phyloP scores from a whole-genome alignment of 2,113 vertebrate genomes.

The Sylvilagus bachmani region DNA sequence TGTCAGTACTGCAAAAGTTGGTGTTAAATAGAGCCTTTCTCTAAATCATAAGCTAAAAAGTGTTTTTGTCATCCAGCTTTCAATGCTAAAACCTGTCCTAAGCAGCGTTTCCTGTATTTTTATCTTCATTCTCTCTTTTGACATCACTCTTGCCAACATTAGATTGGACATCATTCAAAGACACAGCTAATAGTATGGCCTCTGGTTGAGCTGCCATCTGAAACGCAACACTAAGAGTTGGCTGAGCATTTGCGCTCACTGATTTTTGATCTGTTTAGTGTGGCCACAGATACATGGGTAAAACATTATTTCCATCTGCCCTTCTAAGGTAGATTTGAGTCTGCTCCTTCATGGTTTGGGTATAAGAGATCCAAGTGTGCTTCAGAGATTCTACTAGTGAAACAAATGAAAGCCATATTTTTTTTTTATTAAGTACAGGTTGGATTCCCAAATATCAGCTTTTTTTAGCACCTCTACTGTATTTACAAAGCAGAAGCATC shows the following conservation, averaged over 20 bases:
- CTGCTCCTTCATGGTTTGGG: not conserved
- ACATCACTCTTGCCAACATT: not conserved
- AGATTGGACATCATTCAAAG: not conserved
- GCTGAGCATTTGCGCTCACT: not conserved
- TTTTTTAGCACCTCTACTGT: not conserved
- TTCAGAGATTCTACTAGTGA: not conserved
- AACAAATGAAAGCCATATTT: not conserved
- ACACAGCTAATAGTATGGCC: not conserved
- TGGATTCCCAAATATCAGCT: not conserved
- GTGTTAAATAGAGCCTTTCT: constrained; percentile 70
- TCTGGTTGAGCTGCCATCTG: not conserved
- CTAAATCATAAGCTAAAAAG: constrained; percentile 74
- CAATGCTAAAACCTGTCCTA: not conserved
- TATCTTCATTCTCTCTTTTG: constrained; percentile 51
- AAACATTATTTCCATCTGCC: constrained; percentile 25
- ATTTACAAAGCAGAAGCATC: constrained; percentile 5
- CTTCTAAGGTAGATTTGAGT: not conserved
- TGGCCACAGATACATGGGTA: not conserved
- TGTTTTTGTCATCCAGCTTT: constrained; percentile 43
- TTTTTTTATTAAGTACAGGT: not conserved
- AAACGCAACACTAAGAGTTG: not conserved
- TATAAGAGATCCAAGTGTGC: constrained; percentile 17
- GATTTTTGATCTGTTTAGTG: constrained; percentile 1
- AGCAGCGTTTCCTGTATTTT: constrained; percentile 33
- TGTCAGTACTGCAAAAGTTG: constrained; percentile 56